These are phyloP conservation scores for Dermatophagoides farinae DNA, from an alignment of 1,140 invertebrate genomes.

Conservation along the genomic window DNA sequence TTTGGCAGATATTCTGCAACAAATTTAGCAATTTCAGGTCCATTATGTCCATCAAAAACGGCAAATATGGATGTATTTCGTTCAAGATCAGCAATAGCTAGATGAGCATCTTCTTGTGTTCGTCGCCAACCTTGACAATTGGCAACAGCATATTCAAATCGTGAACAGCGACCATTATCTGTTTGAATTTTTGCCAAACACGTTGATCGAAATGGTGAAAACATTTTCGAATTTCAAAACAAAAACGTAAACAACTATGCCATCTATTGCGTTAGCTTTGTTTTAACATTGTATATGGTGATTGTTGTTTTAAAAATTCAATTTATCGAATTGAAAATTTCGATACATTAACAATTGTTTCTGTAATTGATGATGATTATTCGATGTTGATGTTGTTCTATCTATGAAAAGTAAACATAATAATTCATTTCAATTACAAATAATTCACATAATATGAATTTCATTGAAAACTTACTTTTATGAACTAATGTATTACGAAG, in stretches of 20 bases:
- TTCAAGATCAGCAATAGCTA: background rate
- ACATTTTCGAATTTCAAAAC: background rate
- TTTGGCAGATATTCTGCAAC: background rate
- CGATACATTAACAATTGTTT: too few relatives aligned
- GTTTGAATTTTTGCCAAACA: background rate
- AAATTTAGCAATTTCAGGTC: background rate
- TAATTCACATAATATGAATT: too few relatives aligned
- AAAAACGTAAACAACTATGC: too few relatives aligned
- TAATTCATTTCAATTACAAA: too few relatives aligned
- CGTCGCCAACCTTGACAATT: background rate
- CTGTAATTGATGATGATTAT: too few relatives aligned
- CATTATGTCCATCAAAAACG: conserved; percentile 6
- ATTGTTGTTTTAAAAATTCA: too few relatives aligned
- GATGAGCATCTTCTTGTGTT: conserved; percentile 1
- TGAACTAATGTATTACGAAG: background rate
- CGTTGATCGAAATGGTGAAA: background rate
- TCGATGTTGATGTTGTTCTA: too few relatives aligned
- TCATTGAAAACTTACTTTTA: too few relatives aligned
- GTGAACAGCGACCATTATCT: background rate
- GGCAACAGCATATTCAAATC: background rate
- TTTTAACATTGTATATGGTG: too few relatives aligned
- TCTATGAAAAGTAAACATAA: too few relatives aligned
- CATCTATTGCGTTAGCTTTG: too few relatives aligned
- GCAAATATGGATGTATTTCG: background rate
- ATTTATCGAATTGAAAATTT: too few relatives aligned